Evolutionary conservation across 1,140 invertebrate species (phyloP).

Genomic region (Drosophila tristis): DNA sequence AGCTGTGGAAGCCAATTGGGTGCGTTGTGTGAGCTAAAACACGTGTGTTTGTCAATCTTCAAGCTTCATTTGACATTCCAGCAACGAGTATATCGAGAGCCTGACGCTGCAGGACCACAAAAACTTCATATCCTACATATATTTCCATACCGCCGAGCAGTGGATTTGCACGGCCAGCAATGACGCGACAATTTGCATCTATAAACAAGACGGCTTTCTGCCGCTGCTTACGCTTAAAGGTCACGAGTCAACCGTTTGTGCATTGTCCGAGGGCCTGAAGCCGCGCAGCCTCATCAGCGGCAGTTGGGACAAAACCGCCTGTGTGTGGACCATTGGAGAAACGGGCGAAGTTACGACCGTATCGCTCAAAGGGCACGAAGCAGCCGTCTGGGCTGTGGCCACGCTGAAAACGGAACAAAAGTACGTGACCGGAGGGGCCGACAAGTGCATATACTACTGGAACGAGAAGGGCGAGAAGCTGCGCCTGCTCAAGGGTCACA

Average conservation of each 20-base stretch:
- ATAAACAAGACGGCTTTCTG: constrained; percentile 86
- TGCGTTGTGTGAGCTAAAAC: constrained; percentile 81
- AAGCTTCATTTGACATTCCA: constrained; percentile 72
- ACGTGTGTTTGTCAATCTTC: background rate
- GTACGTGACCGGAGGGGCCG: constrained; percentile 94
- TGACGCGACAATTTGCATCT: constrained; percentile 93
- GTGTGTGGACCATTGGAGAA: constrained; percentile 89
- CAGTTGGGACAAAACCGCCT: constrained; percentile 96
- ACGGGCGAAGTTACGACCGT: constrained; percentile 85
- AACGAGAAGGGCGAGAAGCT: constrained; percentile 85
- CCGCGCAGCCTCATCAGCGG: constrained; percentile 87
- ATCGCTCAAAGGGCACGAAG: constrained; percentile 90
- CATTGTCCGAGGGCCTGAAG: constrained; percentile 83
- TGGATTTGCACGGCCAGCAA: constrained; percentile 94
- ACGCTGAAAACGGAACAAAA: constrained; percentile 86
- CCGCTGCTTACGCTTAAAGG: constrained; percentile 89
- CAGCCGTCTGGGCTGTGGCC: constrained; percentile 95
- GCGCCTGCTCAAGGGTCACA: constrained; percentile 88
- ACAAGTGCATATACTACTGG: constrained; percentile 96
- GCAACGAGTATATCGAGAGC: constrained; percentile 86
- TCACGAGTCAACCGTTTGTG: constrained; percentile 90
- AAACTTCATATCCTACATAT: constrained; percentile 93
- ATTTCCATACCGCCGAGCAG: constrained; percentile 90
- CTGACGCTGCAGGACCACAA: constrained; percentile 91
- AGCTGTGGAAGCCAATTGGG: constrained; percentile 93